These are phyloP conservation scores for Neuroscelio doddi DNA, from an alignment of 2,888 invertebrate species.

Conservation along the genomic window DNA sequence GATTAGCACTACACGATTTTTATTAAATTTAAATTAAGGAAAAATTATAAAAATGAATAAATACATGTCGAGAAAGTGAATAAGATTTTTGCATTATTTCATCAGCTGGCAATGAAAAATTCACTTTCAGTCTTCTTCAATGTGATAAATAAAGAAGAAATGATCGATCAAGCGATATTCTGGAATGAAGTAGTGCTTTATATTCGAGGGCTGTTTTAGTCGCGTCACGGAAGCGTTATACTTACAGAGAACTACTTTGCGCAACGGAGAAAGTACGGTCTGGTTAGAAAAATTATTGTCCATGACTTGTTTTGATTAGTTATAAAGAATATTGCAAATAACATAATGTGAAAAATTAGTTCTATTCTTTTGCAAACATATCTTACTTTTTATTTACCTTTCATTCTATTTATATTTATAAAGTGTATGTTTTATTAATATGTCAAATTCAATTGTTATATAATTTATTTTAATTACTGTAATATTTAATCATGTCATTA, in stretches of 20 bases:
- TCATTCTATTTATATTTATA: no score
- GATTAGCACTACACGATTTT: no score
- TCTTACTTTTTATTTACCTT: no score
- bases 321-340: not conserved
- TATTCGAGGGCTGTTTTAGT: slow-evolving; percentile 34
- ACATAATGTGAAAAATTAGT: not conserved
- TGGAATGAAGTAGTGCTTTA: slow-evolving; percentile 17
- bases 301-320: not conserved
- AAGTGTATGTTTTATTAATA: no score
- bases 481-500: no score
- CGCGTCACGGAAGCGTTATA: slow-evolving; percentile 43
- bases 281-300: slow-evolving; percentile 18
- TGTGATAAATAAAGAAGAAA: slow-evolving; percentile 2
- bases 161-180: slow-evolving; percentile 9
- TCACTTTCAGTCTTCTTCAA: not conserved
- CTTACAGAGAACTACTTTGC: slow-evolving; percentile 28
- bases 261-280: slow-evolving; percentile 40
- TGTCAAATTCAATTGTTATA: no score
- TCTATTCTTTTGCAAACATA: no score
- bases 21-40: no score
- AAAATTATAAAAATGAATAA: no score
- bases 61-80: no score
- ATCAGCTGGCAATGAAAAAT: slow-evolving; percentile 8
- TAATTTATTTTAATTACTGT: no score
- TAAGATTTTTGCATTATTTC: no score